phyloP scores from a whole-genome alignment of 2,113 vertebrate genomes.

The Cepphus grylle region DNA sequence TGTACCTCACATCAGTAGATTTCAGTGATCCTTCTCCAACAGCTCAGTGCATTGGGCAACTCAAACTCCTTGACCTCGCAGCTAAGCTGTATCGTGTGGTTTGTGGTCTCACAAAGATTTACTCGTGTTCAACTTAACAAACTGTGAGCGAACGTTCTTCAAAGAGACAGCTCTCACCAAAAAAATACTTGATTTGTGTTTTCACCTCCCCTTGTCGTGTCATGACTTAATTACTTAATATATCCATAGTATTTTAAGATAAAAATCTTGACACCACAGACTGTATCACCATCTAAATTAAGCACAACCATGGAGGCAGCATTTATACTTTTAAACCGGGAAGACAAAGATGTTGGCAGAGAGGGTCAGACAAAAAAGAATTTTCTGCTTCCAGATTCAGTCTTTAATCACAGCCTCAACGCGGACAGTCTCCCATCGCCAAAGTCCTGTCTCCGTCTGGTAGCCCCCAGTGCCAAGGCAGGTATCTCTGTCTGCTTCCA shows the following conservation, averaged over 20 bases:
- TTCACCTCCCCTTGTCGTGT: background rate
- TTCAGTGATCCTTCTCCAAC: background rate
- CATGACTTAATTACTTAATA: background rate
- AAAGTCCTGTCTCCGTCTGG: background rate
- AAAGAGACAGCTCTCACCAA: background rate
- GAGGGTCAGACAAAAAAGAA: background rate
- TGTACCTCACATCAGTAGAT: background rate
- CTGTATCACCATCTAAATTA: background rate
- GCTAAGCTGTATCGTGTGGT: background rate
- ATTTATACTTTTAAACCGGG: background rate
- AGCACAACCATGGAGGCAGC: background rate
- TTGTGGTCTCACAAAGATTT: background rate
- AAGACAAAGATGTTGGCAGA: background rate
- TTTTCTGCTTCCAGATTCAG: background rate
- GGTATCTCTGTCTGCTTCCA: background rate
- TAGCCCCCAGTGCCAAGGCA: background rate
- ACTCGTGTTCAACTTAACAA: background rate
- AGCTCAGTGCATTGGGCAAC: background rate
- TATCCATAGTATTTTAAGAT: background rate
- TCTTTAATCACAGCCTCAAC: background rate
- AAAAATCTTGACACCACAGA: background rate
- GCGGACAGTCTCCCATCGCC: fast-evolving
- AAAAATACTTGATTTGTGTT: background rate
- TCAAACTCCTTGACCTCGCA: background rate
- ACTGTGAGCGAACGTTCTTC: background rate